phyloP scores from a whole-genome alignment of 2,888 invertebrate genomes.

The Pachycephus smyrnensis region DNA sequence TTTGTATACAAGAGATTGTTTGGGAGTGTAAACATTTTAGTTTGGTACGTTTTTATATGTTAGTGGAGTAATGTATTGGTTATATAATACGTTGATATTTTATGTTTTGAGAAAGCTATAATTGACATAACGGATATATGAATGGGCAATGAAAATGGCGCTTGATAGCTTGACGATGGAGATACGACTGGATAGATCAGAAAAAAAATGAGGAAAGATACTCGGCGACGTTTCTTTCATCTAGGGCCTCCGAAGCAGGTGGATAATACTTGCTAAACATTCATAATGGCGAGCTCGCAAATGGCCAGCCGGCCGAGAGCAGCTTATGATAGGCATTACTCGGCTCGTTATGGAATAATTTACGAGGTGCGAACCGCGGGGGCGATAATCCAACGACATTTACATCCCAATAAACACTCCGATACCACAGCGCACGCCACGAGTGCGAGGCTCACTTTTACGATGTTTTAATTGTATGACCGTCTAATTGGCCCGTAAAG shows the following conservation, averaged over 20 bases:
- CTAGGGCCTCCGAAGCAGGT: slow-evolving; percentile 30
- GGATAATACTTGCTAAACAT: slow-evolving; percentile 47
- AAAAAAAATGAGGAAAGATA: neutral
- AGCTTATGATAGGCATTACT: slow-evolving; percentile 66
- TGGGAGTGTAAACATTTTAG: neutral
- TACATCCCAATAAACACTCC: slow-evolving; percentile 67
- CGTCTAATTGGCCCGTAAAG: slow-evolving; percentile 62
- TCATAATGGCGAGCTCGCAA: slow-evolving; percentile 49
- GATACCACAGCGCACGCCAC: slow-evolving; percentile 42
- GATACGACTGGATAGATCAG: neutral
- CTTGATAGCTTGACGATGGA: neutral
- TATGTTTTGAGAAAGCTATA: neutral
- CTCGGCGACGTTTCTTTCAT: neutral
- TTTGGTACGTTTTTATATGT: neutral
- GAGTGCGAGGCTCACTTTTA: slow-evolving; percentile 52
- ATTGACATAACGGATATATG: neutral
- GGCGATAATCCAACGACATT: slow-evolving; percentile 67
- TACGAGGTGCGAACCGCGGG: slow-evolving; percentile 67
- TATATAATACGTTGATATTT: neutral
- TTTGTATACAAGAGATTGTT: neutral
- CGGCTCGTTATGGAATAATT: slow-evolving; percentile 67
- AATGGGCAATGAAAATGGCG: neutral
- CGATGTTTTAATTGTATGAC: slow-evolving; percentile 62
- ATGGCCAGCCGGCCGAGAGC: slow-evolving; percentile 53
- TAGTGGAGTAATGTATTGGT: no score